phyloP scores from a whole-genome alignment of 2,113 vertebrate genomes.

The Microcebus jonahi region DNA sequence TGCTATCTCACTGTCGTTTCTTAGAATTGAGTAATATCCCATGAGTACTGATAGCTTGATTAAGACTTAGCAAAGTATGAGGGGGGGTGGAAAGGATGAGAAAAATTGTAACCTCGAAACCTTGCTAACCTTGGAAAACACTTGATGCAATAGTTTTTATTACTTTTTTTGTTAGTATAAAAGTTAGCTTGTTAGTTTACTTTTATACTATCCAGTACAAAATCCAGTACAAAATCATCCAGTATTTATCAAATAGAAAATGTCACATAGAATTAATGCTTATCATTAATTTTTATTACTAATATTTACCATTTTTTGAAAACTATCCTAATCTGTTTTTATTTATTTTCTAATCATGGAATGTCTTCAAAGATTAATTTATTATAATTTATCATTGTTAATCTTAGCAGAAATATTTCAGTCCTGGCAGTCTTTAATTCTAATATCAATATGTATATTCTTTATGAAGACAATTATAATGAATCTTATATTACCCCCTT shows the following conservation, averaged over 20 bases:
- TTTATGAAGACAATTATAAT: constrained; percentile 48
- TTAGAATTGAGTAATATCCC: too few relatives aligned
- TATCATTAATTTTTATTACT: not conserved
- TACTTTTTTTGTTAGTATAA: not conserved
- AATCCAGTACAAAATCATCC: not conserved
- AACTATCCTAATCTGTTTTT: not conserved
- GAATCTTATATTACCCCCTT: not conserved
- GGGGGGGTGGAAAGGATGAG: not conserved
- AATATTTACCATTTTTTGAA: not conserved
- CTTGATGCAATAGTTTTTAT: not conserved
- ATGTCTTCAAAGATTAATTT: constrained; percentile 55
- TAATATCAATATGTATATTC: constrained; percentile 49
- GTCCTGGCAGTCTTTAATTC: constrained; percentile 28
- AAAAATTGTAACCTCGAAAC: not conserved
- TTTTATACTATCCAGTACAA: not conserved
- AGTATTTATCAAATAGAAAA: constrained; percentile 9
- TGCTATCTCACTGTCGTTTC: too few relatives aligned
- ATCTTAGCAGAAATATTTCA: constrained; percentile 54
- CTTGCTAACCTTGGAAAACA: not conserved
- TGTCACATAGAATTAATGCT: not conserved
- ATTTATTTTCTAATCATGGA: constrained; percentile 26
- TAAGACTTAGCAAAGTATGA: not conserved
- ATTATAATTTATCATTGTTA: constrained; percentile 43
- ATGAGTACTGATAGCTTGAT: not conserved
- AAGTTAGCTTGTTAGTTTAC: not conserved